A percentile compares a stretch with the other conserved stretches of the same genome.
phyloP scores from a whole-genome alignment of 2,797 vertebrate genomes.

The Bovichtus diacanthus region DNA sequence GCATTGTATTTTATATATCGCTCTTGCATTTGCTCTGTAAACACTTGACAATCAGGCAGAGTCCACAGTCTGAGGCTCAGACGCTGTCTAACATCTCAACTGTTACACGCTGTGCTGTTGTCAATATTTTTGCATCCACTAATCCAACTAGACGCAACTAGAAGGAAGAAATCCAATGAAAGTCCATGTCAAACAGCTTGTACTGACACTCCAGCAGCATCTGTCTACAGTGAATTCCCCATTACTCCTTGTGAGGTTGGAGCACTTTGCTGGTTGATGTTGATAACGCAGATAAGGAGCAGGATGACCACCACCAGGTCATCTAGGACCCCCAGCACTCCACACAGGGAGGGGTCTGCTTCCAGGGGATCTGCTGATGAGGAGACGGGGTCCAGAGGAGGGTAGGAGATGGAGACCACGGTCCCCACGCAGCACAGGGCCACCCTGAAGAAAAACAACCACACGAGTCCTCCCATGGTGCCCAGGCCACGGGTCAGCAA shows the following conservation, averaged over 20 bases:
- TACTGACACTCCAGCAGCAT: slow-evolving; percentile 12
- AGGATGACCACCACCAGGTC: slow-evolving; percentile 87
- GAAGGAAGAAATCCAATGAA: slow-evolving; percentile 39
- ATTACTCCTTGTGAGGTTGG: slow-evolving; percentile 58
- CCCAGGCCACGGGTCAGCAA: slow-evolving; percentile 80
- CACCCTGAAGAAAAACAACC: slow-evolving; percentile 87
- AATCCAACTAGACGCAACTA: slow-evolving; percentile 23
- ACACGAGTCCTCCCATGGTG: slow-evolving; percentile 83
- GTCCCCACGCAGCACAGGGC: slow-evolving; percentile 86
- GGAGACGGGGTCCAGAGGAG: slow-evolving; percentile 67
- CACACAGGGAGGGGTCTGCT: slow-evolving; percentile 78
- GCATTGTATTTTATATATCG: not conserved
- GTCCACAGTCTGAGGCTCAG: slow-evolving; percentile 30
- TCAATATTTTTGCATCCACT: slow-evolving; percentile 41
- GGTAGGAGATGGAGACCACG: slow-evolving; percentile 79
- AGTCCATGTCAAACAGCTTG: slow-evolving; percentile 32
- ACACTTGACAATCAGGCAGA: slow-evolving; percentile 37
- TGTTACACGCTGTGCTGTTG: not conserved
- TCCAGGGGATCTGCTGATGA: slow-evolving; percentile 58
- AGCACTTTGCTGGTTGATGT: slow-evolving; percentile 84
- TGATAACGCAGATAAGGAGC: slow-evolving; percentile 87
- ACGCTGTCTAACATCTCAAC: slow-evolving; percentile 1
- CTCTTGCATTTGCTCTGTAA: slow-evolving; percentile 45
- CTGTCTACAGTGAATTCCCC: slow-evolving; percentile 59
- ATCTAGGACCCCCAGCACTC: slow-evolving; percentile 84